Evolutionary conservation across 2,888 invertebrate genomes (phyloP), one percentile per base, ranked within the genome.

Genomic region (Altica lythri): DNA sequence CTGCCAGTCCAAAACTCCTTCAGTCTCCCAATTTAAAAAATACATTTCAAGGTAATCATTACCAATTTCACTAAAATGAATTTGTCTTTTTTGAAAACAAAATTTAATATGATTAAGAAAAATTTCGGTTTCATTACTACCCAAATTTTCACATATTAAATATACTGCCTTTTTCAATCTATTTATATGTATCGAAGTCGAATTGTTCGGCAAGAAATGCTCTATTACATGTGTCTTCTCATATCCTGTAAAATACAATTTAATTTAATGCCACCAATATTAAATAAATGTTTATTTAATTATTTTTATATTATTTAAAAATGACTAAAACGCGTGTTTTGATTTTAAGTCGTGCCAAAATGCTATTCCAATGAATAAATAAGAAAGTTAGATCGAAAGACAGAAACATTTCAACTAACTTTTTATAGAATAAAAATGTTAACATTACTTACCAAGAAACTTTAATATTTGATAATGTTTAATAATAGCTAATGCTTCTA

Each of bases 401-500:
- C n/a, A n/a, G n/a, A n/a, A n/a, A n/a, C n/a, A n/a, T n/a, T n/a
- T n/a, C n/a, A n/a, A n/a, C n/a, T n/a, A n/a, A n/a, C n/a, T n/a
- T n/a, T n/a, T n/a, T n/a, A n/a, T n/a, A n/a, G n/a, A n/a, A n/a
- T n/a, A n/a, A n/a, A n/a, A n/a, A n/a, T n/a, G n/a, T n/a, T n/a
- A n/a, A n/a, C n/a, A n/a, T n/a, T n/a, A 25, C 40, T 38, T 37
- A 61, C 68, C 68, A 37, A 65, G 50, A 16, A 17, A n/a, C 35
- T 59, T 62, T n/a, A 70, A 44, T 29, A 67, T 37, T 52, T 64
- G 19, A 51, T 70, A 73, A 59, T 79, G 77, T 50, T 78, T 73
- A 9, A 83, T 78, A 13, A 83, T 77, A 50, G 78, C 74, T 13
- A 83, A 60, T 0, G 80, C 80, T 71, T 84, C 83, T 0, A 83